Base-by-base conservation (phyloP, 2,113 vertebrate species). In the Siphamia tubifer region DNA sequence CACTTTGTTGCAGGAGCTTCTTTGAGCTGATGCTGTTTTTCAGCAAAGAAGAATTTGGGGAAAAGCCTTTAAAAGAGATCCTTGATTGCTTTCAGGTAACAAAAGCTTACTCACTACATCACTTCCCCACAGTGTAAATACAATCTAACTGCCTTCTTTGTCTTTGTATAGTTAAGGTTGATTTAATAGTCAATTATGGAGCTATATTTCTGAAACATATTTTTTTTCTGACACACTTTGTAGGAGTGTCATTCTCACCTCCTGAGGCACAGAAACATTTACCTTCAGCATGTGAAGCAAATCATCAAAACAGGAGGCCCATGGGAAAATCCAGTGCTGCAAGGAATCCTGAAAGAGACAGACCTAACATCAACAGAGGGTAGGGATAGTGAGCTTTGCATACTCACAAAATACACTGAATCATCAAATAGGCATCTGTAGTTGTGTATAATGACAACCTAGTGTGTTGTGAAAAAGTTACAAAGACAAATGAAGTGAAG, bases 21-120 rank as follows among this genome's bases (percentile, higher is more conserved):
- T 99, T 99, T 92, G 98, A 99, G 85, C 92, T 99, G 87, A 94
- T 99, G 92, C 92, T 99, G 54, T 99, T 99, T 90, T 99, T 99
- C 83, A 94, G 95, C 74, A 98, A 94, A 84, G 97, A 99, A 86
- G 98, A 99, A 60, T 99, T 98, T 89, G 93, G 94, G 51, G 97
- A 99, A 92, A 93, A 95, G 63, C 97, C 96, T 80, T 91, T 99
- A 88, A 98, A 98, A 91, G 93, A 96, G 87, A 98, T 98, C 90
- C 90, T 99, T 51, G 95, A 96, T 78, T 96, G 94, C 35, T 95
- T 98, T 81, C 95, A 97, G 96, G 98, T 99, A 92, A 92, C 7
- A 36, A 30, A 15, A 57, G 24, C 16, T 40, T 31, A 68, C 20
- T 2, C 21, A 12, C n/a, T 36, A 7, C 38, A 5, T 35, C 17